Evolutionary conservation across 2,113 vertebrate species (phyloP).

Genomic region (Bos indicus): DNA sequence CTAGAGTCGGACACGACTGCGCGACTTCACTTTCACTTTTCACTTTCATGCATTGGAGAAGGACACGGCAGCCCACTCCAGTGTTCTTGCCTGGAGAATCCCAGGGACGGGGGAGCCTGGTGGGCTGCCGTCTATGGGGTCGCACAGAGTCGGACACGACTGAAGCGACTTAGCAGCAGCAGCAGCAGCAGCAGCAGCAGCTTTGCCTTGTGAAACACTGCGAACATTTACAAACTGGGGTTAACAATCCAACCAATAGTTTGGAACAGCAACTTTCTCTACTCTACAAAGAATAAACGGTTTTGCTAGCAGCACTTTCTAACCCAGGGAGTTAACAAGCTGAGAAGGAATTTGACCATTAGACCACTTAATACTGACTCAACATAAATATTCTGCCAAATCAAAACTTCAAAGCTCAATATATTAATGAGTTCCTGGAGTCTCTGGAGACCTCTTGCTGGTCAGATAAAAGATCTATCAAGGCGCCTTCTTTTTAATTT

Average conservation of each 20-base stretch:
- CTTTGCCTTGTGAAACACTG: background rate
- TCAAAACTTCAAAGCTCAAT: conserved; percentile 56
- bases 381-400: conserved; percentile 39
- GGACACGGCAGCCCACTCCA: too few species aligned
- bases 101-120: too few species aligned
- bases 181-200: too few species aligned
- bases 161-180: too few species aligned
- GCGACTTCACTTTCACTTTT: too few species aligned
- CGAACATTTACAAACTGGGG: background rate
- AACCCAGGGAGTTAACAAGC: background rate
- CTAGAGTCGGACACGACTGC: too few species aligned
- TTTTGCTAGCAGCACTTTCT: conserved; percentile 10
- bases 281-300: background rate
- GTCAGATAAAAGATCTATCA: conserved; percentile 47
- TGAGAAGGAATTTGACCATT: conserved; percentile 39
- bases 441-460: conserved; percentile 15
- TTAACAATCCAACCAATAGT: background rate
- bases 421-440: conserved; percentile 31
- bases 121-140: too few species aligned
- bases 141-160: too few species aligned
- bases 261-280: background rate
- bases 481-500: conserved; percentile 26
- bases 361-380: background rate
- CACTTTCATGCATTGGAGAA: too few species aligned
- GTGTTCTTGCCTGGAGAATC: too few species aligned